A percentile compares a stretch with the other conserved stretches of the same genome.
phyloP scores from a whole-genome alignment of 2,113 vertebrate species.

The Noturus placidus region DNA sequence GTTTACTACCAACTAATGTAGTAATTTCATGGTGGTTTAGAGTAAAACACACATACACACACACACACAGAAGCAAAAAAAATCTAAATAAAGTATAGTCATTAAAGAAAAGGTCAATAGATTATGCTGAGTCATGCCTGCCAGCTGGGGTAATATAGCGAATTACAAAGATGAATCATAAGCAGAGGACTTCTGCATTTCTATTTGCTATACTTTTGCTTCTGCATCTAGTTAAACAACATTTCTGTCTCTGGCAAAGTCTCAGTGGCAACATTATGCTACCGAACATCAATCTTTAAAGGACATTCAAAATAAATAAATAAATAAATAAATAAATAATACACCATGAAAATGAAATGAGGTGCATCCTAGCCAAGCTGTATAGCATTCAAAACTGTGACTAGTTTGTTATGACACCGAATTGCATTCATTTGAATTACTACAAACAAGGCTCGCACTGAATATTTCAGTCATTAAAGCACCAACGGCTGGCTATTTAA shows the following conservation, averaged over 20 bases:
- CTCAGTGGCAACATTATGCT: constrained; percentile 2
- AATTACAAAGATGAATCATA: constrained; percentile 11
- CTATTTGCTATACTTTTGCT: not conserved
- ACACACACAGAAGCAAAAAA: constrained; percentile 1
- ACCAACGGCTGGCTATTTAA: constrained; percentile 49
- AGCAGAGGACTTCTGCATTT: not conserved
- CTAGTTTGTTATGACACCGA: constrained; percentile 35
- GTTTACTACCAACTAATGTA: not conserved
- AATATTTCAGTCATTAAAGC: constrained; percentile 48
- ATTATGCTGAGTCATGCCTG: constrained; percentile 20
- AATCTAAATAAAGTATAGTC: constrained; percentile 17
- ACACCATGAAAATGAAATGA: constrained; percentile 12
- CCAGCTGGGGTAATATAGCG: constrained; percentile 15
- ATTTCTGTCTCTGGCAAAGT: constrained; percentile 11
- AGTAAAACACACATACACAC: not conserved
- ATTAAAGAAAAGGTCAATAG: constrained; percentile 37
- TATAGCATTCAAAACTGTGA: constrained; percentile 22
- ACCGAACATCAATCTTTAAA: constrained; percentile 18
- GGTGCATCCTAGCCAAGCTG: constrained; percentile 20
- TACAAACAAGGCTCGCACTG: constrained; percentile 41
- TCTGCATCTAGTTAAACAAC: not conserved
- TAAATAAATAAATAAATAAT: not conserved
- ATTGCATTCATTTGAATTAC: constrained; percentile 47
- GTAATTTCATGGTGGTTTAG: not conserved
- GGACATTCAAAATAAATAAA: constrained; percentile 6